Evolutionary conservation across 2,888 invertebrate genomes (phyloP).

Genomic region (Eristalis tenax): DNA sequence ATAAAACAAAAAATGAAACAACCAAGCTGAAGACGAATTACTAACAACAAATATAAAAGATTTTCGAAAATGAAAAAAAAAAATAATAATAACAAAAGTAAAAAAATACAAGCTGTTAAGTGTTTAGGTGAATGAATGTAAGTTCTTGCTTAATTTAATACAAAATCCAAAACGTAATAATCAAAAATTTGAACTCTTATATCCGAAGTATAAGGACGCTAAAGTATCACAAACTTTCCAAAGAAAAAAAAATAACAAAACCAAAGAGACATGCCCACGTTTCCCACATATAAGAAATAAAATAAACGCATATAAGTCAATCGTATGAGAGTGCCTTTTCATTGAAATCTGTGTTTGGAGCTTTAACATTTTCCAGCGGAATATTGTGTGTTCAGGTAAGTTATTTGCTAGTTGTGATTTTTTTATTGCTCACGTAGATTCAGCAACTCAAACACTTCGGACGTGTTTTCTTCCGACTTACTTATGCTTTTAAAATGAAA

Average conservation of each 20-base stretch:
- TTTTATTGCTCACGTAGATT: too few species aligned
- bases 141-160: constrained; percentile 59
- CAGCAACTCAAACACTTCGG: too few species aligned
- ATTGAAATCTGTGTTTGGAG: background rate
- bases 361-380: too few species aligned
- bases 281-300: constrained; percentile 48
- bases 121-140: constrained; percentile 27
- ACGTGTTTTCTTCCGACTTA: too few species aligned
- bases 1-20: constrained; percentile 21
- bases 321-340: background rate
- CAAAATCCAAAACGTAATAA: constrained; percentile 31
- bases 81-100: background rate
- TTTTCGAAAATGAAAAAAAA: constrained; percentile 15
- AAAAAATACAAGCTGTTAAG: background rate
- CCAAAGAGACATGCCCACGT: constrained; percentile 43
- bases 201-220: constrained; percentile 57
- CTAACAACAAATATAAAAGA: constrained; percentile 18
- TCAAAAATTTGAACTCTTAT: constrained; percentile 32
- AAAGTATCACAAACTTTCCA: constrained; percentile 33
- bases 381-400: too few species aligned
- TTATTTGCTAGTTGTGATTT: too few species aligned
- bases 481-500: too few species aligned
- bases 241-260: constrained; percentile 25
- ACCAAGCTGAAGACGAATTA: constrained; percentile 10
- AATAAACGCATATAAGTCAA: constrained; percentile 67